Conservation (phyloP, 2,113 vertebrate genomes). For the Harpagus bidentatus region DNA sequence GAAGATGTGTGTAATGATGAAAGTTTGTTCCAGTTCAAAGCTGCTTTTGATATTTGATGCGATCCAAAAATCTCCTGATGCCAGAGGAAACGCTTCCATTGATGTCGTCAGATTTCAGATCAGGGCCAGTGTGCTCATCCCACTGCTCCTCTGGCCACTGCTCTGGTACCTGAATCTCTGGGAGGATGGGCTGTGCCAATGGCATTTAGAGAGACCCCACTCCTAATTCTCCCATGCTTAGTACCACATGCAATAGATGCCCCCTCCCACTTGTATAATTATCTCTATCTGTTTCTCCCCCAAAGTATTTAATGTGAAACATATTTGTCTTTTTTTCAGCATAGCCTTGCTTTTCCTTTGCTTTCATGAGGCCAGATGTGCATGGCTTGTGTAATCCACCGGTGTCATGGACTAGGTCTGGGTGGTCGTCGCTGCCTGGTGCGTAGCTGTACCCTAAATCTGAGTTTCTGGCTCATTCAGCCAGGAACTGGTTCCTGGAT, state of each 20-base stretch:
- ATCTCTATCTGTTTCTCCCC: background rate
- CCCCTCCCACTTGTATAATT: background rate
- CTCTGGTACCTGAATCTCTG: background rate
- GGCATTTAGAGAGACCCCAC: background rate
- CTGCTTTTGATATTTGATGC: background rate
- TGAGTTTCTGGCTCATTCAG: background rate
- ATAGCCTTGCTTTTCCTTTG: background rate
- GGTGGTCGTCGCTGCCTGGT: rapidly evolving
- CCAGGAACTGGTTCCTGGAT: background rate
- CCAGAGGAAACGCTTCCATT: background rate
- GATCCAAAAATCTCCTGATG: background rate
- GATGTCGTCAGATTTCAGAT: background rate
- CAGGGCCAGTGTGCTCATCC: background rate
- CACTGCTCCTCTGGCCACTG: background rate
- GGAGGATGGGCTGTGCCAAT: background rate
- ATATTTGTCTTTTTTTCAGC: background rate
- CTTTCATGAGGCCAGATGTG: background rate
- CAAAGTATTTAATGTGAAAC: background rate
- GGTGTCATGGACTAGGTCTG: background rate
- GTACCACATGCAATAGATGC: too few relatives aligned
- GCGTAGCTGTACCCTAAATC: background rate
- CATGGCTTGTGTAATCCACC: background rate
- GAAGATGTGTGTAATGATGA: background rate
- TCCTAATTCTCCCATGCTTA: background rate
- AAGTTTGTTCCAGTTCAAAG: slow-evolving; percentile 14